A percentile compares a stretch with the other conserved stretches of the same genome.
Conservation (phyloP, 2,113 vertebrate genomes). For the Cheirogaleus medius region DNA sequence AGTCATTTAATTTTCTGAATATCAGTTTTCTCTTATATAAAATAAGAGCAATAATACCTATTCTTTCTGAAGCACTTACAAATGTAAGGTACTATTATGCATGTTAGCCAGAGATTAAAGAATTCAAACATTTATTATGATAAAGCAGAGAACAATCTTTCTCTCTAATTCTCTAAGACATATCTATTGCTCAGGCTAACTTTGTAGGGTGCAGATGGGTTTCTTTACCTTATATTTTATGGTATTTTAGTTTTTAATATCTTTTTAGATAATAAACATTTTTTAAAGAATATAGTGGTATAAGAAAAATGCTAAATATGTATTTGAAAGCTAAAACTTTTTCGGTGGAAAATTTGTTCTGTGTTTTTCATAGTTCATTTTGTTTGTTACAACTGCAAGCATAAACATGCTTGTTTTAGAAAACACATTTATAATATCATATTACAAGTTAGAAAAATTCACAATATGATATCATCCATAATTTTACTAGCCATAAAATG, state of each 20-base stretch:
- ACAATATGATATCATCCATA: background rate
- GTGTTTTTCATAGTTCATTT: background rate
- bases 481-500: background rate
- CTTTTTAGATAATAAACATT: background rate
- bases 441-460: background rate
- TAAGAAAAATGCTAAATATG: conserved; percentile 44
- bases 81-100: background rate
- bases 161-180: background rate
- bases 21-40: background rate
- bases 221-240: background rate
- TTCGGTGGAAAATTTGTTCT: background rate
- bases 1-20: conserved; percentile 21
- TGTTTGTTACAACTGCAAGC: background rate
- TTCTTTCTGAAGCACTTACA: background rate
- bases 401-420: background rate
- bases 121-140: background rate
- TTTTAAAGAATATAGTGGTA: background rate
- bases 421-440: background rate
- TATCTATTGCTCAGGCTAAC: background rate
- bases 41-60: background rate
- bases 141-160: background rate
- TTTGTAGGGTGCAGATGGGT: background rate
- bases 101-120: background rate
- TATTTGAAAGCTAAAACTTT: conserved; percentile 18
- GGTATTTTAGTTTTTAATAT: conserved; percentile 3